Conservation (phyloP, 2,113 vertebrate genomes). For the Propithecus coquereli region DNA sequence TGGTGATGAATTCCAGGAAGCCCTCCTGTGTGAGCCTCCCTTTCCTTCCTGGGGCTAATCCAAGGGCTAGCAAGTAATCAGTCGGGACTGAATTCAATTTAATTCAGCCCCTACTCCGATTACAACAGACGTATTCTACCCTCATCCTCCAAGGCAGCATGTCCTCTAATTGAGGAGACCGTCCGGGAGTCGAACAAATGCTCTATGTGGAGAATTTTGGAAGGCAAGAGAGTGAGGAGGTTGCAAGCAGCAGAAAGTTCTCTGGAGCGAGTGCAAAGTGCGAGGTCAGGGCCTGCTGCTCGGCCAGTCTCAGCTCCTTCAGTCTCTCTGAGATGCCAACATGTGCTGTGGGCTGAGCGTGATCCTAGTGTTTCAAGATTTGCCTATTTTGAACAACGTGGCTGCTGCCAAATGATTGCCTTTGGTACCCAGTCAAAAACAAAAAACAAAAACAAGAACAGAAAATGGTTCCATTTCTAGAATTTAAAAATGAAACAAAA, state of each 20-base stretch:
- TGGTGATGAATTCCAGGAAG: background rate
- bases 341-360: background rate
- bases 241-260: fast-evolving
- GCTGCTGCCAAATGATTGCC: background rate
- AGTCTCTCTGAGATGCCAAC: background rate
- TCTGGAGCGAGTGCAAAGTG: background rate
- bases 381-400: background rate
- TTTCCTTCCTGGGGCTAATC: background rate
- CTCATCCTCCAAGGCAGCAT: background rate
- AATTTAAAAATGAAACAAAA: background rate
- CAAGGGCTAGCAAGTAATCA: background rate
- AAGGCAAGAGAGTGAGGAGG: background rate
- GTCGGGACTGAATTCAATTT: background rate
- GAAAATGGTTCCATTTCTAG: background rate
- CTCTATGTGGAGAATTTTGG: background rate
- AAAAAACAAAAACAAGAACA: background rate
- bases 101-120: background rate
- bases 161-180: background rate
- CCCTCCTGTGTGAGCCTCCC: background rate
- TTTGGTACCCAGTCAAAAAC: background rate
- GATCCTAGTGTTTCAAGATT: background rate
- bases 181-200: background rate
- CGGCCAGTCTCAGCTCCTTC: background rate
- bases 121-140: background rate
- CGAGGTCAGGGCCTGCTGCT: background rate